Conservation (phyloP, 2,797 vertebrate species). For the Botia kubotai region DNA sequence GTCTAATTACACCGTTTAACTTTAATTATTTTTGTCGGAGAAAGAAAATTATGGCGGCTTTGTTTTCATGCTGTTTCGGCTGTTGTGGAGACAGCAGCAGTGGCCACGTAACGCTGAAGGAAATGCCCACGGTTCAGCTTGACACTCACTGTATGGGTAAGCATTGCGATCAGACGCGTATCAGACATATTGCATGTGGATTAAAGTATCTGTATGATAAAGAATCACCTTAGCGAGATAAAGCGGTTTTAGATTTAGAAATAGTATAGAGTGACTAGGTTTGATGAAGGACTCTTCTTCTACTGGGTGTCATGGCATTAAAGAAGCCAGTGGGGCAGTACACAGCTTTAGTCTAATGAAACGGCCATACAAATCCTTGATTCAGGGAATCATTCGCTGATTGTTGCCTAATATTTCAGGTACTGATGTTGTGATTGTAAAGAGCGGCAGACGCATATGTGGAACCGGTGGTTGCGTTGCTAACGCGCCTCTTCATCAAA, state of each 20-base stretch:
- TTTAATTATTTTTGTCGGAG: background rate
- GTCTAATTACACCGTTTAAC: background rate
- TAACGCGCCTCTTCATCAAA: constrained; percentile 95
- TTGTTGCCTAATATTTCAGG: constrained; percentile 76
- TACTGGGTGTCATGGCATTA: too few species aligned
- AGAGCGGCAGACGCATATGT: constrained; percentile 97
- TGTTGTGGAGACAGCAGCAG: constrained; percentile 88
- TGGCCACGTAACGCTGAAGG: constrained; percentile 92
- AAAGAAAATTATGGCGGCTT: constrained; percentile 78
- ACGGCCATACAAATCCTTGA: too few species aligned
- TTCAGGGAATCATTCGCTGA: background rate
- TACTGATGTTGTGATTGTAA: constrained; percentile 97
- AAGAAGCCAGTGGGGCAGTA: background rate
- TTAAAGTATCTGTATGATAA: too few species aligned
- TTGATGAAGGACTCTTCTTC: too few species aligned
- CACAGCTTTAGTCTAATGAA: background rate
- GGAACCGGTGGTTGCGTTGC: constrained; percentile 95
- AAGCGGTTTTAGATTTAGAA: too few species aligned
- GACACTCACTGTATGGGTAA: constrained; percentile 97
- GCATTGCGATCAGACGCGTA: constrained; percentile 42
- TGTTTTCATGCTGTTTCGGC: constrained; percentile 87
- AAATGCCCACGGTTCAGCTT: constrained; percentile 95
- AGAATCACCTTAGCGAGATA: too few species aligned
- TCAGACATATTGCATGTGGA: background rate
- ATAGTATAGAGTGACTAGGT: too few species aligned